Base-by-base conservation (phyloP, 2,797 vertebrate genomes). In the Enteromius treurensis region DNA sequence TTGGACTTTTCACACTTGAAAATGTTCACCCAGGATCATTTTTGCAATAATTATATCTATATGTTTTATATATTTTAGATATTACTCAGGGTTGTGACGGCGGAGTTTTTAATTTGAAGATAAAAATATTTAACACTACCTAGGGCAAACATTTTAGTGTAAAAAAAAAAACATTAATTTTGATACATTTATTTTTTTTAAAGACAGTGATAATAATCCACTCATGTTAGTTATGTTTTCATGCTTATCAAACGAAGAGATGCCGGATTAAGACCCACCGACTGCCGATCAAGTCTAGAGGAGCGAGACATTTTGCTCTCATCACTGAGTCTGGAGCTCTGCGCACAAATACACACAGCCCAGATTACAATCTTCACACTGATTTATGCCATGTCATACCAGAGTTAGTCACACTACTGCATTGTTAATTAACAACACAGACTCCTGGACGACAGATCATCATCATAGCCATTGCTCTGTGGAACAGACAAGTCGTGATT, bases 381-480 rank as follows among this genome's bases (percentile, higher is more conserved):
- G 1, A 82, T 42, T 23, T 51, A 2, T 45, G 62, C 55, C 55
- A 62, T 34, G 15, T 60, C 42, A 79, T 34, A 19, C 55, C 14
- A 15, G 6, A 55, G 6, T 62, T 29, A 29, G 17, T 32, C 76
- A 77, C 10, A 64, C 40, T 64, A 17, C 23, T 64, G 37, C 23
- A 62, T 64, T 34, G 58, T 8, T 37, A 55, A 26, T 60, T 60
- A 60, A 26, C 23, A 80, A 26, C 6, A 47, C 34, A 58, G 34
- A 23, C 64, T 80, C 8, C 6, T 67, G 37, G 15, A 47, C 3
- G 9, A 47, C n/a, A 60, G 19, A 2, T 96, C 94, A 81, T 96
- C 96, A 49, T 96, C 94, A 80, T 87, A 94, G 91, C 96, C 94
- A 88, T 96, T 96, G 85, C 90, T 95, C 97, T 98, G 96, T 86